A percentile compares a stretch with the other conserved stretches of the same genome.
phyloP scores from a whole-genome alignment of 2,888 invertebrate species.

The Amiota communis region DNA sequence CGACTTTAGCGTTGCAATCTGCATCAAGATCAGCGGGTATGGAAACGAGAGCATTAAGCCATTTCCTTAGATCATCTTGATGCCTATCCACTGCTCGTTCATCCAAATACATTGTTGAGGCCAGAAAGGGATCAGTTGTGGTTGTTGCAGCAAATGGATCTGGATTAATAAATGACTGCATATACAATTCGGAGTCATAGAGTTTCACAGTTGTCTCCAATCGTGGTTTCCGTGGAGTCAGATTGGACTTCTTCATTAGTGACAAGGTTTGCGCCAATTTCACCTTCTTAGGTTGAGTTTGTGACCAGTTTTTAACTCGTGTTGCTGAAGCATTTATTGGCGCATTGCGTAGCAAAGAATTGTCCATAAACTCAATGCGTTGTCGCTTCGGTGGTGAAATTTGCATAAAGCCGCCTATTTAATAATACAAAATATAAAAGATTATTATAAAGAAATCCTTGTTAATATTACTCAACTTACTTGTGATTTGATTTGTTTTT shows the following conservation, averaged over 20 bases:
- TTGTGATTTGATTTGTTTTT: no score
- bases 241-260: constrained; percentile 59
- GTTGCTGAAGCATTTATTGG: constrained; percentile 50
- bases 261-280: constrained; percentile 60
- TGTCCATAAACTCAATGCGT: constrained; percentile 54
- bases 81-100: constrained; percentile 80
- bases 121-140: constrained; percentile 80
- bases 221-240: constrained; percentile 59
- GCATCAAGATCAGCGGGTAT: constrained; percentile 83
- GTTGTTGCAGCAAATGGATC: constrained; percentile 75
- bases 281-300: constrained; percentile 60
- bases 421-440: neutral
- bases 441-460: no score
- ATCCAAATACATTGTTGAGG: constrained; percentile 80
- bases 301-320: constrained; percentile 57
- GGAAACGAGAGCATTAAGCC: constrained; percentile 85
- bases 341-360: constrained; percentile 35
- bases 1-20: constrained; percentile 77
- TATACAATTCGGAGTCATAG: constrained; percentile 71
- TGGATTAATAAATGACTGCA: constrained; percentile 73
- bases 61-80: constrained; percentile 82
- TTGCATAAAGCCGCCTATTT: constrained; percentile 10
- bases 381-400: constrained; percentile 71
- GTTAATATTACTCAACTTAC: no score
- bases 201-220: constrained; percentile 58